Evolutionary conservation across 2,888 invertebrate species (phyloP).

Genomic region (Oasisia sp.): DNA sequence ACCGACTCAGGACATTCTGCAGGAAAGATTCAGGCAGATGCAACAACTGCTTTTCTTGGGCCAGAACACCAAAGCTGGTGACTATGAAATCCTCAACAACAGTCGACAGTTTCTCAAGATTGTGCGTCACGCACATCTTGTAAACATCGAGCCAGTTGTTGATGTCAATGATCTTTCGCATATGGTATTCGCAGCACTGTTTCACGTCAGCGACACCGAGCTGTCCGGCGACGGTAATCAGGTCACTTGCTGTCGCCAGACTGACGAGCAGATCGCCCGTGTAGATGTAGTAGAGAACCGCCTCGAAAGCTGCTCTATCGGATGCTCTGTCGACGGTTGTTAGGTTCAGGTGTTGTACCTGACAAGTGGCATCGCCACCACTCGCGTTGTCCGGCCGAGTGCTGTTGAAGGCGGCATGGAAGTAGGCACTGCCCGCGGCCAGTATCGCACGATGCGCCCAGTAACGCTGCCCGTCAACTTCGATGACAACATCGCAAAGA

Average conservation of each 20-base stretch:
- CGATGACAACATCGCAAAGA: constrained; percentile 3
- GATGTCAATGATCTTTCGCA: constrained; percentile 13
- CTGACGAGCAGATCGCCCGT: constrained; percentile 23
- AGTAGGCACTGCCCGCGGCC: constrained; percentile 24
- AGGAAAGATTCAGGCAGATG: neutral
- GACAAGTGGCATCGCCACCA: neutral
- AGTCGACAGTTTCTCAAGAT: neutral
- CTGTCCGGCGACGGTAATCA: constrained; percentile 1
- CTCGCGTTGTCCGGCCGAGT: neutral
- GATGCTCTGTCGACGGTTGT: neutral
- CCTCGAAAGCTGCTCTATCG: constrained; percentile 18
- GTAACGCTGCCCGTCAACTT: constrained; percentile 18
- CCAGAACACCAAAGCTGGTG: neutral
- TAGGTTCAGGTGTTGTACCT: constrained; percentile 7
- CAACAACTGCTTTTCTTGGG: neutral
- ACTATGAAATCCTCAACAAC: constrained; percentile 1
- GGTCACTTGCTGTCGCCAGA: constrained; percentile 17
- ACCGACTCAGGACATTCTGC: neutral
- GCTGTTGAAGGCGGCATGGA: constrained; percentile 19
- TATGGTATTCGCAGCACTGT: neutral
- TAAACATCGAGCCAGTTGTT: neutral
- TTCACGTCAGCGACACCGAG: constrained; percentile 22
- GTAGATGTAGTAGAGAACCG: constrained; percentile 28
- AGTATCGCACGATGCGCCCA: constrained; percentile 29
- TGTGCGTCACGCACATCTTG: neutral